phyloP scores from a whole-genome alignment of 2,797 vertebrate species.

The Perodicticus potto region DNA sequence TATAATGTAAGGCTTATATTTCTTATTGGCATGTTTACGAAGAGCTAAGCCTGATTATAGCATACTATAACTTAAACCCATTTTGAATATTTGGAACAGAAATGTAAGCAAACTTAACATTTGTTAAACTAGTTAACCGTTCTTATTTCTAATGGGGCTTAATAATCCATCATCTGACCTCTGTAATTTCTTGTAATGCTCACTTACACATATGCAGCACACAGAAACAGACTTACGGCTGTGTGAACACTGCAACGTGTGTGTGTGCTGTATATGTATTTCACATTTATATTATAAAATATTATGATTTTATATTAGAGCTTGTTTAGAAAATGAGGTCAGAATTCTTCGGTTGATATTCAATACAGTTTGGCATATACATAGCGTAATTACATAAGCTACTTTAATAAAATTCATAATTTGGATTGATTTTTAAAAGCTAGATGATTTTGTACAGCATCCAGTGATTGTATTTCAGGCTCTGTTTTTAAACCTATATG shows the following conservation, averaged over 20 bases:
- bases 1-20: conserved; percentile 72
- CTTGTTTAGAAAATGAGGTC: conserved; percentile 17
- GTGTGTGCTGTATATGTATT: neutral
- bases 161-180: conserved; percentile 61
- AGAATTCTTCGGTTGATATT: conserved; percentile 25
- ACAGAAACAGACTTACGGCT: neutral
- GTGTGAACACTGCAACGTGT: neutral
- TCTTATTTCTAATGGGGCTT: conserved; percentile 35
- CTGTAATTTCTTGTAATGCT: conserved; percentile 25
- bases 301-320: neutral
- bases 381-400: conserved; percentile 31
- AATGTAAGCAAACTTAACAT: conserved; percentile 68
- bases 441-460: neutral
- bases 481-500: conserved; percentile 29
- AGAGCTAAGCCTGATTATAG: conserved; percentile 70
- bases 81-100: conserved; percentile 58
- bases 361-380: neutral
- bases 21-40: conserved; percentile 77
- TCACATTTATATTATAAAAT: conserved; percentile 48
- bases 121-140: conserved; percentile 59
- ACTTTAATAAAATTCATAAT: conserved; percentile 46
- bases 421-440: conserved; percentile 32
- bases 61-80: conserved; percentile 52
- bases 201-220: neutral
- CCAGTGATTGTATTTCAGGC: neutral